Conservation (phyloP, 2,113 vertebrate genomes). For the Arvicanthis niloticus region DNA sequence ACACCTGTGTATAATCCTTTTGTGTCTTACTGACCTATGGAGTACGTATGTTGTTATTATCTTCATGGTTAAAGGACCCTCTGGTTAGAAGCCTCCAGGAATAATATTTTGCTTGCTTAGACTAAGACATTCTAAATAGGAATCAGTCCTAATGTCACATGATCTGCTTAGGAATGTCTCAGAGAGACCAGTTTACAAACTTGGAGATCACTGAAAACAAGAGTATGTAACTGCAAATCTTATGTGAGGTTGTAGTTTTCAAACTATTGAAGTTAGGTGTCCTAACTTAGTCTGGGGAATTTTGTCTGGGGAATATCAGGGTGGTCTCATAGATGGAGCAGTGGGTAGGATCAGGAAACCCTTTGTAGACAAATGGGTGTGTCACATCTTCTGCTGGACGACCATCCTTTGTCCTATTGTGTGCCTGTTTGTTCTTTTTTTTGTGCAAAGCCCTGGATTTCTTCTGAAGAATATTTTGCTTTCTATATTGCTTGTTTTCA, state of each 20-base stretch:
- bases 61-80: conserved; percentile 23
- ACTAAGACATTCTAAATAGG: conserved; percentile 33
- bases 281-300: background rate
- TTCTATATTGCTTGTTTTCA: conserved; percentile 58
- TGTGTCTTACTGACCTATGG: background rate
- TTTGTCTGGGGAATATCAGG: background rate
- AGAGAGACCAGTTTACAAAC: background rate
- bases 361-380: background rate
- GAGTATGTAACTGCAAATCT: background rate
- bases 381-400: background rate
- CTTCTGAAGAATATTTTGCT: conserved; percentile 41
- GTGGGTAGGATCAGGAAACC: background rate
- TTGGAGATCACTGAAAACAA: conserved; percentile 4
- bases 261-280: conserved; percentile 2
- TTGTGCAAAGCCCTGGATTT: conserved; percentile 11
- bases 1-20: background rate
- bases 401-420: background rate
- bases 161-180: conserved; percentile 24
- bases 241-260: background rate
- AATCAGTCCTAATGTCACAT: background rate
- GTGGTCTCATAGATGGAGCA: background rate
- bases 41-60: background rate
- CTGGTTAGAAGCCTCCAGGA: background rate
- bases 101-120: conserved; percentile 35
- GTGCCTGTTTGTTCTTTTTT: background rate